Percentiles rank a stretch among this genome's conserved stretches.
Conservation (phyloP, 2,797 vertebrate genomes). For the Galago senegalensis region DNA sequence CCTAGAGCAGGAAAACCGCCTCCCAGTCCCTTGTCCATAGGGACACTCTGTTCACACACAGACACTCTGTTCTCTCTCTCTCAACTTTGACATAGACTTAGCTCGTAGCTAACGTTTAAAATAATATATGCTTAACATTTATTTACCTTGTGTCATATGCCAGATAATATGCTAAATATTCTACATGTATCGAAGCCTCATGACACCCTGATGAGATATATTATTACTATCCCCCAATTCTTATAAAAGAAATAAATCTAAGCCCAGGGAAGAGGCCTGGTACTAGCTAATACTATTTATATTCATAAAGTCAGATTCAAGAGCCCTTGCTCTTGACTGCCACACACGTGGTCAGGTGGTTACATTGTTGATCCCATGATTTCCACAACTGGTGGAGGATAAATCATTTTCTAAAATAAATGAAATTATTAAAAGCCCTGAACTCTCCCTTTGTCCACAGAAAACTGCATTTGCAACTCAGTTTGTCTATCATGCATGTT, state of each 20-base stretch:
- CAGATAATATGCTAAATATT: conserved; percentile 37
- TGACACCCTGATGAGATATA: conserved; percentile 3
- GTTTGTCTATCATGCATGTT: conserved; percentile 67
- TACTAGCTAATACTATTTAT: not conserved
- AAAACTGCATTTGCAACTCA: conserved; percentile 68
- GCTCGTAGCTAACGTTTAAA: conserved; percentile 35
- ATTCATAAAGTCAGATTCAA: conserved; percentile 2
- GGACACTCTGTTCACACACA: no score
- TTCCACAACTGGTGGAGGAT: not conserved
- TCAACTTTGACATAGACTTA: not conserved
- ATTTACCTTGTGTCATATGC: conserved; percentile 3
- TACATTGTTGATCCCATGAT: not conserved
- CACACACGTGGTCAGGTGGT: not conserved
- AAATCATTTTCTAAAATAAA: conserved; percentile 71
- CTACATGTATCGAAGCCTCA: not conserved
- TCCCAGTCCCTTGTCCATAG: not conserved
- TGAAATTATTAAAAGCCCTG: conserved; percentile 69
- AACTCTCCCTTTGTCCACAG: conserved; percentile 66
- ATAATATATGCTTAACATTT: conserved; percentile 13
- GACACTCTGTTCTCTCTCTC: not conserved
- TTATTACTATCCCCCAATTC: not conserved
- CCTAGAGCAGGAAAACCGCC: not conserved
- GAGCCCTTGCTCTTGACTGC: not conserved
- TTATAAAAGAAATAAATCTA: not conserved
- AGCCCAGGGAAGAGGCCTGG: not conserved